Base-by-base conservation (phyloP, 1,140 invertebrate genomes). In the Drosophila gunungcola region DNA sequence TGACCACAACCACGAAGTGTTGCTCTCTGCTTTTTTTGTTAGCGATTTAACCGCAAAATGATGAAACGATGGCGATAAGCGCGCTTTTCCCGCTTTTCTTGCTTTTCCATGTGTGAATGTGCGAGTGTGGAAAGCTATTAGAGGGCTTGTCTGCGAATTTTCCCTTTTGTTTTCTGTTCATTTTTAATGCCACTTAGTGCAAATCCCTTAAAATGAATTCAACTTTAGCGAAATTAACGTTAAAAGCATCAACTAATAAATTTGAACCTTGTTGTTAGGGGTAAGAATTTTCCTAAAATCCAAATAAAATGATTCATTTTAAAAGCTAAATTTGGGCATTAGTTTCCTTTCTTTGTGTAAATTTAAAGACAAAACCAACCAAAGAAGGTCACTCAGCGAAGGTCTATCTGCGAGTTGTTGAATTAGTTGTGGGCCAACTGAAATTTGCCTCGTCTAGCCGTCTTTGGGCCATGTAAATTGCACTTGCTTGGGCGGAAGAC, bases 41-140 rank as follows among this genome's bases (percentile, higher is more conserved):
- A 80, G 83, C 83, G 79, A 88, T 88, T 88, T 88, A 88, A 88
- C 83, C 83, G 79, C 83, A 88, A 86, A 83, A 89, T 88, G 83
- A 88, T 88, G 84, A 86, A 88, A 89, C 83, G 79, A 73, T 56
- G 62, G 76, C 84, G 83, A 88, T 88, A 88, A 88, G 80, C 79
- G 74, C 56, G 60, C 46, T 64, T 49, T 56, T 45, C 6, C 39
- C 46, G n/a, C 51, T 56, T 65, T 56, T 45, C 6, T 34, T 42
- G n/a, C 51, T 56, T 65, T 51, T 42, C 29, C 42, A 13, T 55
- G 29, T 54, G 42, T 36, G 43, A 53, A 11, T 62, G 11, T 53
- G 41, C 39, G 48, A 45, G 62, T 74, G 82, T 75, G 83, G 51
- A 88, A 86, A 88, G 83, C 83, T 86, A 88, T 86, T 88, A 86